phyloP scores from a whole-genome alignment of 2,888 invertebrate genomes.

The Reticulitermes lucifugus region DNA sequence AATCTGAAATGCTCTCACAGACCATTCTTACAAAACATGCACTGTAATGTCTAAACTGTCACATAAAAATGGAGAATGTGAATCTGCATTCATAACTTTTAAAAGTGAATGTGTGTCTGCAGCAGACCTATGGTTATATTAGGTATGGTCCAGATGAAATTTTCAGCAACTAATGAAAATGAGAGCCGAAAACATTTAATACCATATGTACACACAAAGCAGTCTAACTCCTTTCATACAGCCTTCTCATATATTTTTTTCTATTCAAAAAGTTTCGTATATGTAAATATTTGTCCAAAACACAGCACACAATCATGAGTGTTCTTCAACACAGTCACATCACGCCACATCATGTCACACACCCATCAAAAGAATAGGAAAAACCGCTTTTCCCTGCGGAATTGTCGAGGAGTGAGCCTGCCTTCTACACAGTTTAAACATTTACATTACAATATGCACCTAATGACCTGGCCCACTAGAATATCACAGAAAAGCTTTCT shows the following conservation, averaged over 20 bases:
- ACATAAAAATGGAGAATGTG: slow-evolving; percentile 4
- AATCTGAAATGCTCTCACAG: not conserved
- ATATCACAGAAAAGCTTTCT: slow-evolving; percentile 62
- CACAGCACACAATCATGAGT: slow-evolving; percentile 38
- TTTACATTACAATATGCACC: slow-evolving; percentile 31
- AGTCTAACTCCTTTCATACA: slow-evolving; percentile 53
- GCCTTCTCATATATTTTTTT: slow-evolving; percentile 33
- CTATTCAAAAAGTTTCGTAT: slow-evolving; percentile 41
- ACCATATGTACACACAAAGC: slow-evolving; percentile 52
- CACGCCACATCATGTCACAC: slow-evolving; percentile 32
- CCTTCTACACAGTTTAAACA: slow-evolving; percentile 47
- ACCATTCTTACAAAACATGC: not conserved
- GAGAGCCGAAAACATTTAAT: slow-evolving; percentile 47
- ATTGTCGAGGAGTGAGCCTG: slow-evolving; percentile 53
- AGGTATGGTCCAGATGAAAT: slow-evolving; percentile 43
- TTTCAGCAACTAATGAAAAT: slow-evolving; percentile 50
- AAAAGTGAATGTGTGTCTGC: slow-evolving; percentile 13
- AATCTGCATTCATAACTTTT: slow-evolving; percentile 42
- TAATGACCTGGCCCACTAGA: slow-evolving; percentile 64
- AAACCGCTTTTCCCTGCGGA: slow-evolving; percentile 18
- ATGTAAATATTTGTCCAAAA: slow-evolving; percentile 47
- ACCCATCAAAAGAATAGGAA: slow-evolving; percentile 35
- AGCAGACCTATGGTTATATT: not conserved
- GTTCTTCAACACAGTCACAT: slow-evolving; percentile 12
- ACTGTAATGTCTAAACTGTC: slow-evolving; percentile 22